phyloP scores from a whole-genome alignment of 2,888 invertebrate genomes.

The Lepas anatifera region DNA sequence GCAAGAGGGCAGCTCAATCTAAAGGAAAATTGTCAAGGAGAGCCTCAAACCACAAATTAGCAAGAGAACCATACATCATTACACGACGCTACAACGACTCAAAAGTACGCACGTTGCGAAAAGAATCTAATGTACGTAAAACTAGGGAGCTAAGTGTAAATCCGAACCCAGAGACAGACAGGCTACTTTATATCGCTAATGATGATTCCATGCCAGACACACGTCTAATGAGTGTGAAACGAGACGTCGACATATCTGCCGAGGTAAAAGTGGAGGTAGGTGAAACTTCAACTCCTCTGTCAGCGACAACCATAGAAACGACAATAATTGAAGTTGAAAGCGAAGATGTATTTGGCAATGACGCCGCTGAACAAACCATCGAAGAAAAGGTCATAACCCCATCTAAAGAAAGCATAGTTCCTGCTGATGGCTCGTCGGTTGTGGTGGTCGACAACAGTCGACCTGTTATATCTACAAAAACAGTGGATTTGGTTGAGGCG shows the following conservation, averaged over 20 bases:
- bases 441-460: too few relatives aligned
- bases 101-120: not conserved
- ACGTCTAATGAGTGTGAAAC: not conserved
- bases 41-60: not conserved
- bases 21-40: not conserved
- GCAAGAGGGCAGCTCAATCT: too few relatives aligned
- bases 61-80: not conserved
- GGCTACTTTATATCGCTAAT: not conserved
- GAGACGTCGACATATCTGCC: not conserved
- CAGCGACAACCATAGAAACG: not conserved
- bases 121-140: too few relatives aligned
- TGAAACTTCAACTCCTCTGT: not conserved
- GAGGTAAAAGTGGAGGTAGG: not conserved
- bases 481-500: too few relatives aligned
- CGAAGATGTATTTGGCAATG: not conserved
- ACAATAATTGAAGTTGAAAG: not conserved
- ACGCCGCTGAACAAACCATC: too few relatives aligned
- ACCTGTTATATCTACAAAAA: too few relatives aligned
- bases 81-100: not conserved
- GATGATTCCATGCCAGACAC: not conserved
- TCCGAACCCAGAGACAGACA: not conserved
- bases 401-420: too few relatives aligned
- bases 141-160: not conserved
- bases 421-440: too few relatives aligned
- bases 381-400: too few relatives aligned